Evolutionary conservation across 1,140 invertebrate species (phyloP).

Genomic region (Leptinotarsa defecta): DNA sequence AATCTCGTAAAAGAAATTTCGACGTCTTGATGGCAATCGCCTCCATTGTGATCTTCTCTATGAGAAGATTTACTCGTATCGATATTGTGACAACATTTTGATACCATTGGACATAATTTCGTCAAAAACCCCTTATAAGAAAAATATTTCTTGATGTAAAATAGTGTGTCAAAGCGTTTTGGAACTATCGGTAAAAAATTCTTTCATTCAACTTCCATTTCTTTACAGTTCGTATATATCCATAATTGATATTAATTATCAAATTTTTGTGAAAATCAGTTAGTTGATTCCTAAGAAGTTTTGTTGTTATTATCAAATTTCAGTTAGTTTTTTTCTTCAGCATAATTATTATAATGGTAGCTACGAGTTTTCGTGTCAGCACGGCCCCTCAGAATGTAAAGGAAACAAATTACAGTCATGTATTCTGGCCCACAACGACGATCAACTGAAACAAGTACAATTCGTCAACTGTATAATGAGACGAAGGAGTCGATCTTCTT

Average conservation of each 20-base stretch:
- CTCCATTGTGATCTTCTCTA: too few species aligned
- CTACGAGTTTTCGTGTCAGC: constrained; percentile 69
- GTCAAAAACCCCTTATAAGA: too few species aligned
- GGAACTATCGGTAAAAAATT: too few species aligned
- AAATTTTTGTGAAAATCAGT: neutral
- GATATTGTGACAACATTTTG: accelerated
- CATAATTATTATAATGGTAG: constrained; percentile 47
- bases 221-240: neutral
- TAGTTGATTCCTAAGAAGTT: too few species aligned
- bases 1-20: too few species aligned
- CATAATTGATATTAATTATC: neutral
- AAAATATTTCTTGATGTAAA: too few species aligned
- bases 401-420: constrained; percentile 71
- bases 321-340: constrained; percentile 10
- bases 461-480: constrained; percentile 64
- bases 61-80: too few species aligned
- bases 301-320: neutral
- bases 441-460: constrained; percentile 56
- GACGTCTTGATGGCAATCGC: too few species aligned
- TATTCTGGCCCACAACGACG: constrained; percentile 58
- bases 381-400: constrained; percentile 67
- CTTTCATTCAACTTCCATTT: too few species aligned
- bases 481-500: constrained; percentile 48
- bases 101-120: too few species aligned
- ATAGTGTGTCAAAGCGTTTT: too few species aligned